Base-by-base conservation (phyloP, 1,140 invertebrate genomes). In the Drosophila jambulina region DNA sequence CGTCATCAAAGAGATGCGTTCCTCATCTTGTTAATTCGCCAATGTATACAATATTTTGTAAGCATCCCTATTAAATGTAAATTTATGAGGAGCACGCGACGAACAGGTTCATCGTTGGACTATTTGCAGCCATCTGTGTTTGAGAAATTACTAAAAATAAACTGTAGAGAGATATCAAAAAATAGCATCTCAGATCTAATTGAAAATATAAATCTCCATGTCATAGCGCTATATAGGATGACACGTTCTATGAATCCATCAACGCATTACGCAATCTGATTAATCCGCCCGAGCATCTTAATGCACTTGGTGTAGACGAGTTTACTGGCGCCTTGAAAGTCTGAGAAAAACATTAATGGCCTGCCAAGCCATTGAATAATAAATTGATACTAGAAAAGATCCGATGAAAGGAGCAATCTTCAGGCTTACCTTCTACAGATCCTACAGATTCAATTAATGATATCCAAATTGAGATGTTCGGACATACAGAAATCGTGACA, bases 51-150 rank as follows among this genome's bases (percentile, higher is more conserved):
- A 45, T 21, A 57, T 57, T 48, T 75, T 75, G 49, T 56, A 75
- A 57, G 43, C 4, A 4, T 42, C 3, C 49, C 32, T 58, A 78
- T 70, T 46, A 63, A 63, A 53, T 58, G 27, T 58, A 17, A 78
- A 78, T 78, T 78, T 78, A 78, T 63, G 75, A 32, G 23, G 12
- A 53, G 53, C 74, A 76, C 74, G 71, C 53, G 70, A 64, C 38
- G 56, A 43, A 68, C 42, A 71, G 67, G 43, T 48, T 71, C 13
- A 27, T 34, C 19, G 60, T 42, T 49, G 64, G 40, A 62, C 63
- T 53, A 27, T 40, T 40, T 40, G 2, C 17, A 40, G 38, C 15
- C 42, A 43, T 45, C 19, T 13, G 43, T 49, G 17, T 12, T 71
- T 32, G 57, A 72, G 15, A 43, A 43, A 72, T 72, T 60, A 19